Conservation (phyloP, 2,797 vertebrate species). For the Ctenopoma kingsleyae region DNA sequence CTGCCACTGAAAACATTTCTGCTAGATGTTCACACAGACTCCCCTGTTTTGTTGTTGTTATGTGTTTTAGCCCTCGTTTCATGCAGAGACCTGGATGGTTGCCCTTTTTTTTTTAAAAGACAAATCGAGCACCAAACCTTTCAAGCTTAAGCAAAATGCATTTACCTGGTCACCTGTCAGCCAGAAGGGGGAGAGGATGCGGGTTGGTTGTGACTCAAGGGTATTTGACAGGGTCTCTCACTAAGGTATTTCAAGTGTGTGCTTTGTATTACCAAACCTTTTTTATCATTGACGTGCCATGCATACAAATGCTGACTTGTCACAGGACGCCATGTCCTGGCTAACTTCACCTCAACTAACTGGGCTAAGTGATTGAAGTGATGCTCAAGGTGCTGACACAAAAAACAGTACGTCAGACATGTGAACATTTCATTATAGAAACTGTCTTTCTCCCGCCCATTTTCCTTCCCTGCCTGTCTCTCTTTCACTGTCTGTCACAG, state of each 20-base stretch:
- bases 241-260: constrained; percentile 49
- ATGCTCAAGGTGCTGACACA: constrained; percentile 52
- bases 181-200: constrained; percentile 2
- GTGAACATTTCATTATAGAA: constrained; percentile 58
- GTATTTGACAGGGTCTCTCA: constrained; percentile 66
- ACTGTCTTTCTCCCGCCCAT: constrained; percentile 8
- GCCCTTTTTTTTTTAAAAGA: constrained; percentile 55
- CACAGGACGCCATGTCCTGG: constrained; percentile 56
- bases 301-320: constrained; percentile 62
- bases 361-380: constrained; percentile 65
- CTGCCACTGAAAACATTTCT: constrained; percentile 36
- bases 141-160: constrained; percentile 54
- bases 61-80: constrained; percentile 49
- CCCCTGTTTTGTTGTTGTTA: constrained; percentile 25
- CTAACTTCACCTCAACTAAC: constrained; percentile 60
- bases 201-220: constrained; percentile 65
- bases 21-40: constrained; percentile 14
- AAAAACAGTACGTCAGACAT: constrained; percentile 16
- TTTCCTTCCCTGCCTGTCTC: constrained; percentile 13
- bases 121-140: constrained; percentile 55
- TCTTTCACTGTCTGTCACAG: constrained; percentile 55
- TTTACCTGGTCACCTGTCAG: constrained; percentile 67
- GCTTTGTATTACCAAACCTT: constrained; percentile 50
- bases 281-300: constrained; percentile 33
- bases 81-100: constrained; percentile 54